Evolutionary conservation across 2,797 vertebrate genomes (phyloP), one percentile per base, ranked within the genome.

Genomic region (Chloroceryle amazona): DNA sequence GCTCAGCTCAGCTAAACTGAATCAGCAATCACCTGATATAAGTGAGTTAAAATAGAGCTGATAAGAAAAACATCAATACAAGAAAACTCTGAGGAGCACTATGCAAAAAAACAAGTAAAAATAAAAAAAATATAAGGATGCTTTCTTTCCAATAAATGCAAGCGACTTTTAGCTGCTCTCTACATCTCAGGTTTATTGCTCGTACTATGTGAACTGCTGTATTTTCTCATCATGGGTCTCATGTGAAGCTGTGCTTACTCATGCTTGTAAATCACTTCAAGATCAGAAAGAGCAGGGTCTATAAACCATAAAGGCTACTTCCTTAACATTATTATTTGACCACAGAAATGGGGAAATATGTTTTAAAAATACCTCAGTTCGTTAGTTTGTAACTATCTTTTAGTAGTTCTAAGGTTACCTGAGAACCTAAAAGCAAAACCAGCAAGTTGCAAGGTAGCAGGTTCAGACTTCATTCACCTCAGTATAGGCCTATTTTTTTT

Each of bases 251-350:
- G 23, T 52, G 74, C 86, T 96, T 92, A 86, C 82, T 94, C 91
- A 94, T 67, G 76, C 83, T 87, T 85, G 86, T 74, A 89, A 93
- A 82, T 90, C 80, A 60, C 78, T 89, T 73, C 52, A 72, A 81
- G 75, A 93, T 94, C 91, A 92, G 60, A 89, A 81, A 62, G 26
- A 41, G 31, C 23, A 90, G 35, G 19, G 63, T 66, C 90, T 84
- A 52, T 90, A 90, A 95, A 71, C 42, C 76, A 73, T 91, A 90
- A 95, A 80, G 39, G 61, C 75, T 86, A 44, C 65, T 75, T 81
- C 17, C 2, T 89, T 75, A 80, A 67, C 55, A 72, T 78, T 89
- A 66, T 74, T 90, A 89, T 65, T 90, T 86, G 71, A 85, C 88
- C 63, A 90, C 47, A 82, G 88, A 49, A 90, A 80, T 65, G 62